phyloP scores from a whole-genome alignment of 1,140 invertebrate species.

The Temnothorax longispinosus region DNA sequence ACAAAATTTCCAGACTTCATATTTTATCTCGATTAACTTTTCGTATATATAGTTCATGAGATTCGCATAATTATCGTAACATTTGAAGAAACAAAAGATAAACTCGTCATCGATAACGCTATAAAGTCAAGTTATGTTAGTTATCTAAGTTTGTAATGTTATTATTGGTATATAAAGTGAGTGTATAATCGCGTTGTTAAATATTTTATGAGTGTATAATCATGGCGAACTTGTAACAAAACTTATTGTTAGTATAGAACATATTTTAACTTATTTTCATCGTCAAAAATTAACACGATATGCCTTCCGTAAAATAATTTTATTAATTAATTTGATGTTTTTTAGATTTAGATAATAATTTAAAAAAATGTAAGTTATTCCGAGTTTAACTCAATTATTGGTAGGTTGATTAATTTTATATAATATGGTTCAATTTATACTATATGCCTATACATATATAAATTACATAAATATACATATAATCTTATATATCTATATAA shows the following conservation, averaged over 20 bases:
- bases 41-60: neutral
- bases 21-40: constrained; percentile 31
- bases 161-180: neutral
- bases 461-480: no score
- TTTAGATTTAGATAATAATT: no score
- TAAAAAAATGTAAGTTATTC: no score
- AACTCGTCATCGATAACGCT: neutral
- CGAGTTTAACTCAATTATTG: no score
- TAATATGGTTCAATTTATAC: no score
- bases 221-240: neutral
- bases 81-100: neutral
- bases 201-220: neutral
- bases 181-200: neutral
- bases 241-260: neutral
- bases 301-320: neutral
- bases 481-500: neutral
- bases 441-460: no score
- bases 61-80: neutral
- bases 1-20: constrained; percentile 33
- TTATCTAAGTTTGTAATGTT: constrained; percentile 18
- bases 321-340: no score
- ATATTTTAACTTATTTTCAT: neutral
- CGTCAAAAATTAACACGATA: neutral
- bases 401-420: no score
- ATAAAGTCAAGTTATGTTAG: neutral